Evolutionary conservation across 2,888 invertebrate species (phyloP).

Genomic region (Limnephilus lunatus): DNA sequence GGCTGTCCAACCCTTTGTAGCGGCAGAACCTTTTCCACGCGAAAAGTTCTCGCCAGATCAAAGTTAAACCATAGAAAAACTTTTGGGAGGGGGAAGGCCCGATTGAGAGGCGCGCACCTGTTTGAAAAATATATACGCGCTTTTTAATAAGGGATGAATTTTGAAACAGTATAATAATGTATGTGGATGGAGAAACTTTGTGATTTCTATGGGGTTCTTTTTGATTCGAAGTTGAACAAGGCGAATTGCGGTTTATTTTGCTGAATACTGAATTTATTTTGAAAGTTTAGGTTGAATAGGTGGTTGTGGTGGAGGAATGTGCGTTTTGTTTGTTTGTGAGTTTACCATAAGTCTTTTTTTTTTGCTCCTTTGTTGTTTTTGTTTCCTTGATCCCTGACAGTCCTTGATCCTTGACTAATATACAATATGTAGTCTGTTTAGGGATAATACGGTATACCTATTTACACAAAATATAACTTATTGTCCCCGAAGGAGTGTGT

Average conservation of each 20-base stretch:
- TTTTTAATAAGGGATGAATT: conserved; percentile 3
- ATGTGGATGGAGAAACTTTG: neutral
- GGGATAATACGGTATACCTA: too few relatives aligned
- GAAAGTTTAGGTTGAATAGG: neutral
- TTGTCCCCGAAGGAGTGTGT: too few relatives aligned
- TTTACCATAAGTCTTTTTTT: too few relatives aligned
- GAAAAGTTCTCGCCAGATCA: conserved; percentile 15
- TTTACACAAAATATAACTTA: too few relatives aligned
- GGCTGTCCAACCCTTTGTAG: conserved; percentile 30
- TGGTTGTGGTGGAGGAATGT: neutral
- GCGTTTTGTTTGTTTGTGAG: neutral
- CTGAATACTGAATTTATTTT: neutral
- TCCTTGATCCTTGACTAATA: too few relatives aligned
- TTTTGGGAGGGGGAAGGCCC: neutral
- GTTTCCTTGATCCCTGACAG: too few relatives aligned
- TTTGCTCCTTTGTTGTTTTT: too few relatives aligned
- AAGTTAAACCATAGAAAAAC: conserved; percentile 19
- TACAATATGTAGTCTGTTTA: too few relatives aligned
- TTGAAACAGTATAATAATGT: conserved; percentile 6
- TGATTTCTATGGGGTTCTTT: neutral
- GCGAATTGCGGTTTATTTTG: neutral
- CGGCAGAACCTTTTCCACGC: conserved; percentile 20
- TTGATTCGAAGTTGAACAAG: neutral
- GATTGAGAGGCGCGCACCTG: conserved; percentile 20
- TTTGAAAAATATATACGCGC: conserved; percentile 4